Conservation (phyloP, 2,113 vertebrate genomes). For the Cyprinodon tularosa region DNA sequence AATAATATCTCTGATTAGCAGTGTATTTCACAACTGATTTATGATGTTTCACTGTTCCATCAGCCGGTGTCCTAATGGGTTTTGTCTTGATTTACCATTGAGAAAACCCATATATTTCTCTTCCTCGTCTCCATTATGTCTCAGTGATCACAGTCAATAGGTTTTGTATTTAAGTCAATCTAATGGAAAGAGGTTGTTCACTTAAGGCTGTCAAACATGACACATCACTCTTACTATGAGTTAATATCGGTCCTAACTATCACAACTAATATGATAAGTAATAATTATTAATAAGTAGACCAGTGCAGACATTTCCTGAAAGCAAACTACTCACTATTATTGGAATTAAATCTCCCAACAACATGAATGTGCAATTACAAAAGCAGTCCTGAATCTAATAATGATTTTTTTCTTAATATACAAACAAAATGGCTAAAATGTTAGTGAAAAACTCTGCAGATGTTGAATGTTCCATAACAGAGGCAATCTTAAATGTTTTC, state of each 20-base stretch:
- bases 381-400: background rate
- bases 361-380: too few relatives aligned
- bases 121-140: slow-evolving; percentile 27
- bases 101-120: background rate
- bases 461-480: background rate
- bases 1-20: slow-evolving; percentile 24
- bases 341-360: background rate
- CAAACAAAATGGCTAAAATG: background rate
- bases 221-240: slow-evolving; percentile 18
- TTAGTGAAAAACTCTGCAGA: background rate
- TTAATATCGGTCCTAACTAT: slow-evolving; percentile 21
- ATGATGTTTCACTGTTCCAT: background rate
- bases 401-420: background rate
- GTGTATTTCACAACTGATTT: slow-evolving; percentile 10
- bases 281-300: background rate
- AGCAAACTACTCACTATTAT: background rate
- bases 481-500: background rate
- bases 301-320: background rate
- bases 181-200: slow-evolving; percentile 31
- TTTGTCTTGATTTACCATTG: slow-evolving; percentile 29
- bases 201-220: slow-evolving; percentile 21
- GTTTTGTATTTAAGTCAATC: slow-evolving; percentile 27
- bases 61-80: slow-evolving; percentile 8
- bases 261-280: background rate
- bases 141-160: slow-evolving; percentile 8